Conservation (phyloP, 2,888 invertebrate species). For the Drosophila neotestacea region DNA sequence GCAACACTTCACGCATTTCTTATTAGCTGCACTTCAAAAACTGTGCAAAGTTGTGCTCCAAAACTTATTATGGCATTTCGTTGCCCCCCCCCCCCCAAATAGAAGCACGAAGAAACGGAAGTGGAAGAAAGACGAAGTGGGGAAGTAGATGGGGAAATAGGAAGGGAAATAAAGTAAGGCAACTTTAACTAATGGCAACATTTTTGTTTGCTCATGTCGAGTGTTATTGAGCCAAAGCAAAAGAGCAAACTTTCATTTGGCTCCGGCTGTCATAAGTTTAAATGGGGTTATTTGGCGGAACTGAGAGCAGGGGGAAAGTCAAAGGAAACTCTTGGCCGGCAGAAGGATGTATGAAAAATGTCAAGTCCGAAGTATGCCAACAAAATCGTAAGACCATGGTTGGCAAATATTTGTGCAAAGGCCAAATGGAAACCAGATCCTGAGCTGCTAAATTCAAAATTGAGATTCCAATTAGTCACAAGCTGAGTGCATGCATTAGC, state of each 20-base stretch:
- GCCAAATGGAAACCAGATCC: conserved; percentile 23
- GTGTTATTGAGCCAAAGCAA: conserved; percentile 67
- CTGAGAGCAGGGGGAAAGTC: conserved; percentile 3
- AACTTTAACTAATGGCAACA: conserved; percentile 69
- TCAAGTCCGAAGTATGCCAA: conserved; percentile 44
- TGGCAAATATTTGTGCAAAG: conserved; percentile 43
- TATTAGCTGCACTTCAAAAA: conserved; percentile 68
- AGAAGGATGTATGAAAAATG: conserved; percentile 43
- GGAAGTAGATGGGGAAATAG: background rate
- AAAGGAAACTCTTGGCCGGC: background rate
- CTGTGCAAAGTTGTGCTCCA: conserved; percentile 54
- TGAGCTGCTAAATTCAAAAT: conserved; percentile 11
- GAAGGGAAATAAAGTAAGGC: conserved; percentile 34
- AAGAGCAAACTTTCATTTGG: conserved; percentile 70
- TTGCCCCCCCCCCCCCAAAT: background rate
- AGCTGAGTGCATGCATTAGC: conserved; percentile 16
- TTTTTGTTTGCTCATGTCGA: conserved; percentile 67
- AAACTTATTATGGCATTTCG: conserved; percentile 63
- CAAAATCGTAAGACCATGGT: conserved; percentile 17
- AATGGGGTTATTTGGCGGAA: conserved; percentile 60
- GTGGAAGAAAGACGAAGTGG: conserved; percentile 12
- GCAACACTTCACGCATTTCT: conserved; percentile 77
- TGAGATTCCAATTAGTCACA: conserved; percentile 15
- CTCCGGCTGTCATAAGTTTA: conserved; percentile 73
- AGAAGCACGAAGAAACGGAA: conserved; percentile 11